These are phyloP conservation scores for Enteromius radiatus DNA, from an alignment of 2,797 vertebrate species.

Conservation along the genomic window DNA sequence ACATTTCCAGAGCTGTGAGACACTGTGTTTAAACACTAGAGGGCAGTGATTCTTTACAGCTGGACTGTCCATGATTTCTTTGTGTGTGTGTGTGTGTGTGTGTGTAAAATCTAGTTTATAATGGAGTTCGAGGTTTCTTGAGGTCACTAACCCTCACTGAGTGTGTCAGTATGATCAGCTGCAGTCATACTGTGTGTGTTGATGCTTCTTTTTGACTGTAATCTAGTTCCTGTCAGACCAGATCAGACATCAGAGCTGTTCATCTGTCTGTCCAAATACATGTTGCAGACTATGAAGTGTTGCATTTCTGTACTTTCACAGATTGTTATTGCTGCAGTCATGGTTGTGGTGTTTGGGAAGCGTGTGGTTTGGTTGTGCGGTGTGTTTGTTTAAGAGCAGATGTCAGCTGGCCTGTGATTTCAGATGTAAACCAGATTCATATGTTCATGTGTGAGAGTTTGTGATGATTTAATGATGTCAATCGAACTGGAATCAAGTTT, in stretches of 20 bases:
- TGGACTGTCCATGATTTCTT: not conserved
- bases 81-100: not conserved
- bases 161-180: not conserved
- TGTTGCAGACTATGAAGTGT: not conserved
- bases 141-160: not conserved
- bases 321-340: conserved; percentile 1
- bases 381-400: conserved; percentile 12
- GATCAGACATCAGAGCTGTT: conserved; percentile 30
- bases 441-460: not conserved
- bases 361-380: conserved; percentile 9
- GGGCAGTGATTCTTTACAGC: conserved; percentile 56
- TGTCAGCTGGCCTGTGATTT: not conserved
- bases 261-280: conserved; percentile 43
- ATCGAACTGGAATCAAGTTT: not conserved
- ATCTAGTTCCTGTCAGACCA: not conserved
- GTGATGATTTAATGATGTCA: not conserved
- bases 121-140: not conserved
- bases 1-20: not conserved
- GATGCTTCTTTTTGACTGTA: not conserved
- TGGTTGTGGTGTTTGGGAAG: conserved; percentile 16
- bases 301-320: not conserved
- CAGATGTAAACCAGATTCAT: not conserved
- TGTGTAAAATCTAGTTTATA: not conserved
- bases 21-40: conserved; percentile 63
- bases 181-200: not conserved